Evolutionary conservation across 2,888 invertebrate species (phyloP).

Genomic region (Cynaeus angustus): DNA sequence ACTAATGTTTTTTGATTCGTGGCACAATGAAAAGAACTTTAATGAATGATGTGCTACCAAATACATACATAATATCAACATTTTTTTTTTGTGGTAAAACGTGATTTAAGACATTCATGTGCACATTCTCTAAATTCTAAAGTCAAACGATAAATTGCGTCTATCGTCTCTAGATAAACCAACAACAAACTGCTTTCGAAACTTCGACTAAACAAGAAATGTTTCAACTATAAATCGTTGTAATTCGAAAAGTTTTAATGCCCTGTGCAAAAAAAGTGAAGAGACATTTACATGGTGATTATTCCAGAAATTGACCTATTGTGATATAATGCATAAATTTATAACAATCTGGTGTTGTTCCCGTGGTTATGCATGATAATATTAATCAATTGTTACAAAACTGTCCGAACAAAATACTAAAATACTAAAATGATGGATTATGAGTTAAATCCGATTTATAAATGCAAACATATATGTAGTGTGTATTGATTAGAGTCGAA

Average conservation of each 20-base stretch:
- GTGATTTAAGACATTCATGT: too few species aligned
- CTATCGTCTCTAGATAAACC: neutral
- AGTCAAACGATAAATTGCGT: too few species aligned
- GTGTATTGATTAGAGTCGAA: neutral
- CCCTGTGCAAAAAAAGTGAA: neutral
- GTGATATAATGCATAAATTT: neutral
- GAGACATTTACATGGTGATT: neutral
- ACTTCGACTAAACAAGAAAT: neutral
- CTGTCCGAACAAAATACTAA: neutral
- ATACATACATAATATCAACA: too few species aligned
- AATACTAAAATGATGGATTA: neutral
- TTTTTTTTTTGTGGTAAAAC: too few species aligned
- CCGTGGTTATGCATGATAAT: neutral
- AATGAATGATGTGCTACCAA: too few species aligned
- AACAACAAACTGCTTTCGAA: neutral
- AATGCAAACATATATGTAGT: neutral
- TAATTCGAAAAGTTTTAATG: neutral
- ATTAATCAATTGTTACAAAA: neutral
- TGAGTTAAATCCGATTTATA: conserved; percentile 1
- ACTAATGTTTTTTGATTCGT: too few species aligned
- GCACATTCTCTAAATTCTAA: too few species aligned
- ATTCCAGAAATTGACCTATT: neutral
- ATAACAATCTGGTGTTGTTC: neutral
- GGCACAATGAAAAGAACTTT: too few species aligned
- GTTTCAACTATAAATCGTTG: neutral